Base-by-base conservation (phyloP, 2,888 invertebrate species). In the Aromia moschata region DNA sequence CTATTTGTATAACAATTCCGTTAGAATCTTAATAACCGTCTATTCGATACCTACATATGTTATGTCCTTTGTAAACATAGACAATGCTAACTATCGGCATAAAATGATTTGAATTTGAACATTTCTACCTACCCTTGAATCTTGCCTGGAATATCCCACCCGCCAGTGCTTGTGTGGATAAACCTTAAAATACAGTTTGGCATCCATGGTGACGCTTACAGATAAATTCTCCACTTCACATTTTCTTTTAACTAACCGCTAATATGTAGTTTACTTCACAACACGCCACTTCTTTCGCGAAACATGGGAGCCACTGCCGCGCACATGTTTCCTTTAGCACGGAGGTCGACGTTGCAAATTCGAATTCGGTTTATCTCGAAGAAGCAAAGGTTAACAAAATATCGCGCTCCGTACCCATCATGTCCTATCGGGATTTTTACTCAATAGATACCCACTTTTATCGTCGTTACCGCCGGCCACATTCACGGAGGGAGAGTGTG, bases 161-260 rank as follows among this genome's bases (percentile, higher is more conserved):
- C 61, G 40, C 57, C 57, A 57, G 54, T 57, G 52, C 36, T 54
- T 61, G 31, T 57, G 40, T 20, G 61, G 61, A 53, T 61, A 61
- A 41, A 61, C 45, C 12, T 61, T 57, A 36, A 61, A 61, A 38
- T 61, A 61, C 17, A 61, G 33, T 53, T 57, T 61, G 18, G 61
- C 49, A 18, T 61, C 61, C 61, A 61, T 61, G 9, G 11, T 55
- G 17, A 11, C 9, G 20, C 20, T 47, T 17, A 5, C 17, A 33
- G 33, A 11, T 31, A 40, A 20, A 20, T 11, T 43, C 16, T 5
- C 11, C 31, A 41, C 18, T 33, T 52, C 16, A 41, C 53, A 53
- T 43, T 38, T 33, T 33, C 41, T 10, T 40, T n/a, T n/a, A n/a
- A n/a, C n/a, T n/a, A n/a, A n/a, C n/a, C n/a, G n/a, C n/a, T n/a